Base-by-base conservation (phyloP, 2,797 vertebrate genomes). In the Pangasius djambal region DNA sequence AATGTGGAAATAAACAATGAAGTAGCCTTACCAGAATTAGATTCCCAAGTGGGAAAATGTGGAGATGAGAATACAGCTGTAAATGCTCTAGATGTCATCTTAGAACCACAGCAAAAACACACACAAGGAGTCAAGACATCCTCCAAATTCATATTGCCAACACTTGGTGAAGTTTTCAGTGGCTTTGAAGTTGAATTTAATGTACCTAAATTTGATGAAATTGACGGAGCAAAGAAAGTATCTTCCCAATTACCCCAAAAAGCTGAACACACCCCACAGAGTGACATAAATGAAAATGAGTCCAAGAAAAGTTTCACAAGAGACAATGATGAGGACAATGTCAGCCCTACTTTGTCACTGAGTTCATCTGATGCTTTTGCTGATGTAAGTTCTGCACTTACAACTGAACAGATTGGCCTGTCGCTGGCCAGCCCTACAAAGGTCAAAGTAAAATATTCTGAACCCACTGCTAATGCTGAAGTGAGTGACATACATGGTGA, bases 361-460 rank as follows among this genome's bases (percentile, higher is more conserved):
- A 95, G 93, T 86, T 96, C 96, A 86, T 96, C 96, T 20, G 96
- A 96, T 22, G 95, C 94, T 28, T 96, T 96, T 88, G 95, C 95
- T 87, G 96, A 97, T 90, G 88, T 95, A 84, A 96, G 95, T 92
- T 96, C 96, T 65, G 90, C 95, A 83, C 77, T 95, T 88, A 95
- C 95, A 83, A 96, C 95, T 88, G 96, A 96, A 90, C 93, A 93
- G 83, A 28, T 88, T 72, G 92, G 84, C 61, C 55, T 89, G 8
- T 94, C 94, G 65, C 79, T 90, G 86, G 91, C 92, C 25, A 96
- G 95, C 67, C 95, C 96, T 85, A 95, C 95, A 86, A 96, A 94
- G 85, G 94, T 96, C 25, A 96, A 93, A 15, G 95, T 96, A 13
- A 96, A 95, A 93, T 96, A 94, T 91, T 94, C 94, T 13, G 95